Evolutionary conservation across 2,888 invertebrate species (phyloP).

Genomic region (Formica aserva): DNA sequence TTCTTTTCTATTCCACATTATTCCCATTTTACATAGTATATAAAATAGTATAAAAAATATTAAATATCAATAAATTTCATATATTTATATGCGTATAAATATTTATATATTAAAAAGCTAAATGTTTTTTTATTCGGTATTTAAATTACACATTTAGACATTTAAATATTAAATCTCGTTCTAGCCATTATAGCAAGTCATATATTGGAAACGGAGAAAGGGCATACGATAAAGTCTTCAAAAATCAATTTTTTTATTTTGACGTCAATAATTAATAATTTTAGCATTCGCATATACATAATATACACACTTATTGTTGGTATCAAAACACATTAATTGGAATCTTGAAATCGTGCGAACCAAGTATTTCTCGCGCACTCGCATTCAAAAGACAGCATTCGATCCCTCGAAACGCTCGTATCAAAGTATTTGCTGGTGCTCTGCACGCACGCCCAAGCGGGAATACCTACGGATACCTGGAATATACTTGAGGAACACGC

Average conservation of each 20-base stretch:
- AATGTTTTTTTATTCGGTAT: background rate
- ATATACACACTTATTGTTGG: background rate
- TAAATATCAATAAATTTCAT: background rate
- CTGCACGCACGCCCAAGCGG: background rate
- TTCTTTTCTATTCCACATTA: background rate
- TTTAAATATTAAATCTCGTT: background rate
- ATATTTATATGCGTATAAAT: background rate
- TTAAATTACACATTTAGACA: background rate
- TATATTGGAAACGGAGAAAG: background rate
- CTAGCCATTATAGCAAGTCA: background rate
- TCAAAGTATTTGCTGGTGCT: slow-evolving; percentile 54
- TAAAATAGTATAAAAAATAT: background rate
- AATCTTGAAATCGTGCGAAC: slow-evolving; percentile 37
- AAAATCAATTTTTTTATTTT: background rate
- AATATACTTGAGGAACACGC: slow-evolving; percentile 36
- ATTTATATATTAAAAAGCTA: background rate
- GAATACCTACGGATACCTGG: slow-evolving; percentile 36
- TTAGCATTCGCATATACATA: background rate
- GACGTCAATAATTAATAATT: background rate
- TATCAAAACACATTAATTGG: slow-evolving; percentile 24
- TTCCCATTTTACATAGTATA: background rate
- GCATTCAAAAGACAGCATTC: slow-evolving; percentile 17
- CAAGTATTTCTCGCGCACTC: slow-evolving; percentile 54
- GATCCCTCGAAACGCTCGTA: slow-evolving; percentile 50
- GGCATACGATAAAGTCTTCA: background rate